These are phyloP conservation scores for Carcina quercana DNA, from an alignment of 2,888 invertebrate species.

Conservation along the genomic window DNA sequence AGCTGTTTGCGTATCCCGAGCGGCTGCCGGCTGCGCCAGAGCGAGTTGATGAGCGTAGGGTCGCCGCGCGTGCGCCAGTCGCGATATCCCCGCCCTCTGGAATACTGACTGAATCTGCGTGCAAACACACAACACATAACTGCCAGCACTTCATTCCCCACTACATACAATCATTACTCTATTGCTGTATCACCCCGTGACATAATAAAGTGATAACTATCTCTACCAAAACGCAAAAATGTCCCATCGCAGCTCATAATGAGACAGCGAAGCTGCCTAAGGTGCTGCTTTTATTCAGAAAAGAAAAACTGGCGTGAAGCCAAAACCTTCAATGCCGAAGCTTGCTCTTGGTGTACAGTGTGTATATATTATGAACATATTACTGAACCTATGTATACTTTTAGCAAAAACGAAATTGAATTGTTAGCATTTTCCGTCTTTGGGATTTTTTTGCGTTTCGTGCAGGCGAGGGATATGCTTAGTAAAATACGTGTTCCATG, in stretches of 20 bases:
- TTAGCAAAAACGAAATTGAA: constrained; percentile 72
- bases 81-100: constrained; percentile 78
- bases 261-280: constrained; percentile 52
- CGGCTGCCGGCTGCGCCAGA: constrained; percentile 84
- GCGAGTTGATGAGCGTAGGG: constrained; percentile 81
- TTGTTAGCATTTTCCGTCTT: constrained; percentile 66
- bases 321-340: constrained; percentile 56
- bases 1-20: constrained; percentile 80
- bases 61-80: constrained; percentile 82
- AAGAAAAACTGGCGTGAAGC: constrained; percentile 59
- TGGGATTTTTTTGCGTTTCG: constrained; percentile 57
- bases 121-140: constrained; percentile 28
- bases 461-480: constrained; percentile 34
- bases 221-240: constrained; percentile 45
- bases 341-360: constrained; percentile 49
- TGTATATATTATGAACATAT: too few relatives aligned
- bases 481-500: constrained; percentile 50
- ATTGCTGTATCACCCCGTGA: constrained; percentile 3
- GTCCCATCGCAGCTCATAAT: constrained; percentile 44
- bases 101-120: constrained; percentile 74
- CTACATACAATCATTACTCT: too few relatives aligned
- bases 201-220: constrained; percentile 30
- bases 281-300: constrained; percentile 41
- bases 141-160: neutral
- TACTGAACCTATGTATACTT: constrained; percentile 42